These are phyloP conservation scores for Sabatieria punctata DNA, from an alignment of 2,888 invertebrate species.

Conservation along the genomic window DNA sequence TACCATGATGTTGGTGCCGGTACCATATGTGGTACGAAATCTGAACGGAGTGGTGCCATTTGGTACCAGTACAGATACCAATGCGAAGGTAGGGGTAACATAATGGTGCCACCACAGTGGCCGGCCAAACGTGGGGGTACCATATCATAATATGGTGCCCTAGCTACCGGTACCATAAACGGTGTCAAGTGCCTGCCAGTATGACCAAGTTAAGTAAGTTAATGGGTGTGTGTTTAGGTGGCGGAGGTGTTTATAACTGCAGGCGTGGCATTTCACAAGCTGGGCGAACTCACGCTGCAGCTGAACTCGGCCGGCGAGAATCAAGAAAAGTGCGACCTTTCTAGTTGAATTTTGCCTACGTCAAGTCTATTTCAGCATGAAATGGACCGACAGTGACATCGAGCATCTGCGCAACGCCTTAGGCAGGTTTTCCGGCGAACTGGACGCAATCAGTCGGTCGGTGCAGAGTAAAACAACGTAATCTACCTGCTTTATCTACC, in stretches of 20 bases:
- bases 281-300: conserved; percentile 24
- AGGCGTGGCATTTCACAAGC: conserved; percentile 23
- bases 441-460: conserved; percentile 21
- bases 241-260: conserved; percentile 26
- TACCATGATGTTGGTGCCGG: too few relatives aligned
- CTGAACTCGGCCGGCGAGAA: conserved; percentile 11
- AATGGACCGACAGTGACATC: conserved; percentile 22
- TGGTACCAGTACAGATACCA: too few relatives aligned
- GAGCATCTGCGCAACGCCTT: conserved; percentile 19
- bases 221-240: conserved; percentile 13
- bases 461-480: conserved; percentile 18
- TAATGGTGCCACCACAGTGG: too few relatives aligned
- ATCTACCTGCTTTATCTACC: too few relatives aligned
- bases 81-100: too few relatives aligned
- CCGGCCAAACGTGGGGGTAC: too few relatives aligned
- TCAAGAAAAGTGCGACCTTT: background rate
- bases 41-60: too few relatives aligned
- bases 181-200: too few relatives aligned
- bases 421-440: conserved; percentile 20
- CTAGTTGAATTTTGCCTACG: background rate
- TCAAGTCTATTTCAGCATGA: conserved; percentile 13
- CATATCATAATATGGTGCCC: too few relatives aligned
- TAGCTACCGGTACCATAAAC: too few relatives aligned
- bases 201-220: too few relatives aligned
- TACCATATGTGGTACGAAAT: too few relatives aligned